Evolutionary conservation across 2,888 invertebrate genomes (phyloP), one percentile per base, ranked within the genome.

Genomic region (Sesamia inferens): DNA sequence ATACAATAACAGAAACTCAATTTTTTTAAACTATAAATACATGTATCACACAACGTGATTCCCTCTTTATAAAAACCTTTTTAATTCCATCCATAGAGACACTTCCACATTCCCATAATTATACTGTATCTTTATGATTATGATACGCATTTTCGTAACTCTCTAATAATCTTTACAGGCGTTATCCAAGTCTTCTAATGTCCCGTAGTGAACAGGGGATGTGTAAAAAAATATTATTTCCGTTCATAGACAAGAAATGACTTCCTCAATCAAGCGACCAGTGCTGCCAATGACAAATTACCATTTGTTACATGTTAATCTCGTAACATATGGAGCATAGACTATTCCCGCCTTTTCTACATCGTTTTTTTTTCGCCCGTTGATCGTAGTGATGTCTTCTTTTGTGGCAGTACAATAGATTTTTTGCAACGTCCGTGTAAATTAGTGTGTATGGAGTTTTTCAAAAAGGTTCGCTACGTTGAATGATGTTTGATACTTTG

Each of bases 181-280:
- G 91, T 91, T 91, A 80, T 78, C 76, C 84, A 84, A 86, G 86
- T 88, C 90, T 87, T 91, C 91, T 94, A 94, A 95, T 94, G 92
- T 89, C 92, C 91, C 92, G 88, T 89, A 80, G 90, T 83, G 90
- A 78, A 83, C 79, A 80, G 85, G 86, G 91, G 92, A 93, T 94
- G 92, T 92, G 90, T 91, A 88, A 92, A 95, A 93, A 96, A 94
- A 93, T 91, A 92, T 92, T 93, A 94, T 96, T 94, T 96, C 96
- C 96, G 95, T 92, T 94, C 91, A 90, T 90, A 92, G 89, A 92
- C 91, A 90, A 94, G 94, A 95, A 95, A 96, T 95, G 89, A 94
- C 96, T 96, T 96, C 96, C 96, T 95, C 95, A 96, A 96, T 96
- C 96, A 96, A 94, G 89, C 88, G 79, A 85, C 84, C 89, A 89